Conservation (phyloP, 2,113 vertebrate species). For the Connochaetes taurinus region DNA sequence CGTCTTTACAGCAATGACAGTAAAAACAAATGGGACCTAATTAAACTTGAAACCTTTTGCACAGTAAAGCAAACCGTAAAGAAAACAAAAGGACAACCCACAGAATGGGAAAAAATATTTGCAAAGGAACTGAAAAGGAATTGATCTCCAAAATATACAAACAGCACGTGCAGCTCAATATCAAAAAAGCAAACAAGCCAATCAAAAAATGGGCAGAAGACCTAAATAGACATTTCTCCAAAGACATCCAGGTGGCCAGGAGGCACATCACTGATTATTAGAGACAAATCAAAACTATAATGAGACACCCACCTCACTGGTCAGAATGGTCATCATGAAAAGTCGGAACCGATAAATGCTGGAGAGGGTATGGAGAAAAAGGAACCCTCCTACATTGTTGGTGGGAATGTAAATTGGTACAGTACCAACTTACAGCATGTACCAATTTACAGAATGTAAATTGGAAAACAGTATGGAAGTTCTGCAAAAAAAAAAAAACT, state of each 20-base stretch:
- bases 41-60: not conserved
- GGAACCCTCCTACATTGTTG: not conserved
- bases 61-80: not conserved
- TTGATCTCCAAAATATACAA: not conserved
- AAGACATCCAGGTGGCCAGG: not conserved
- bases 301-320: not conserved
- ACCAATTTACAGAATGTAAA: too few species aligned
- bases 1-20: not conserved
- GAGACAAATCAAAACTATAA: not conserved
- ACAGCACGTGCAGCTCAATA: not conserved
- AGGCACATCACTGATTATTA: not conserved
- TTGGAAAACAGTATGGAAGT: not conserved
- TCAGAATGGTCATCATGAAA: not conserved
- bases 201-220: not conserved
- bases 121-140: not conserved
- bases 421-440: not conserved
- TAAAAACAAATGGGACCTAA: not conserved
- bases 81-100: not conserved
- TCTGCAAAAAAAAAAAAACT: not conserved
- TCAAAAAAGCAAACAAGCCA: not conserved
- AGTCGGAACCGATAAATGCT: not conserved
- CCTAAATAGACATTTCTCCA: not conserved
- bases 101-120: not conserved
- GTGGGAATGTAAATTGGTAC: not conserved
- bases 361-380: not conserved